A percentile compares a stretch with the other conserved stretches of the same genome.
These are phyloP conservation scores for Hypomesus transpacificus DNA, from an alignment of 2,113 vertebrate species.

Conservation along the genomic window DNA sequence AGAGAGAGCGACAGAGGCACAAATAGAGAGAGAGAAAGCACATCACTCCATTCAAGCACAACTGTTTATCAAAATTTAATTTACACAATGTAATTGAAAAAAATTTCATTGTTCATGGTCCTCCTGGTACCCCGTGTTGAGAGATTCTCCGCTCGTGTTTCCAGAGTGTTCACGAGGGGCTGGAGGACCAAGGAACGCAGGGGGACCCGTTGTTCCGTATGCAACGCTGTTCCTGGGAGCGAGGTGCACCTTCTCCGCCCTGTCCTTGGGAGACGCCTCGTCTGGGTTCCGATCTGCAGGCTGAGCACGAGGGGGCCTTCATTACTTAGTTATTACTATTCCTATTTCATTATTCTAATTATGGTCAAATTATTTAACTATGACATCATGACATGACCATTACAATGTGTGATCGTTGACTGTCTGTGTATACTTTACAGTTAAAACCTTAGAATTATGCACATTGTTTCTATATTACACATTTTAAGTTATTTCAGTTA, in stretches of 20 bases:
- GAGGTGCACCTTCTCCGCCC: slow-evolving; percentile 44
- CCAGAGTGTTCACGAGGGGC: not conserved
- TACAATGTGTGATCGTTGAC: too few relatives aligned
- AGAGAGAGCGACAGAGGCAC: not conserved
- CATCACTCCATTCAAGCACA: too few relatives aligned
- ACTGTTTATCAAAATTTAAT: not conserved
- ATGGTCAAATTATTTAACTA: too few relatives aligned
- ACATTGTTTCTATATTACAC: too few relatives aligned
- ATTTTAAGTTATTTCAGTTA: too few relatives aligned
- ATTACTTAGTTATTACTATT: not conserved
- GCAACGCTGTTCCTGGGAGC: slow-evolving; percentile 16
- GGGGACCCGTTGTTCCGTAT: slow-evolving; percentile 53
- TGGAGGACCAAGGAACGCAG: not conserved
- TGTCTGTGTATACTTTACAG: too few relatives aligned
- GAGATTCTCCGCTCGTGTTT: slow-evolving; percentile 19
- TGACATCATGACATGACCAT: too few relatives aligned
- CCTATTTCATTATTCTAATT: not conserved
- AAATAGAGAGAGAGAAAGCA: not conserved
- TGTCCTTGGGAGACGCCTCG: slow-evolving; percentile 7
- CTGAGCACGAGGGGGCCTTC: slow-evolving; percentile 34
- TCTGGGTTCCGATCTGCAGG: slow-evolving; percentile 19
- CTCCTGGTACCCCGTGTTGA: slow-evolving; percentile 40
- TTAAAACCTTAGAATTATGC: too few relatives aligned
- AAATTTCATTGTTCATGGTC: slow-evolving; percentile 20
- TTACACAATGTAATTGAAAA: too few relatives aligned